Evolutionary conservation across 1,140 invertebrate genomes (phyloP), one percentile per base, ranked within the genome.

Genomic region (Portunus trituberculatus): DNA sequence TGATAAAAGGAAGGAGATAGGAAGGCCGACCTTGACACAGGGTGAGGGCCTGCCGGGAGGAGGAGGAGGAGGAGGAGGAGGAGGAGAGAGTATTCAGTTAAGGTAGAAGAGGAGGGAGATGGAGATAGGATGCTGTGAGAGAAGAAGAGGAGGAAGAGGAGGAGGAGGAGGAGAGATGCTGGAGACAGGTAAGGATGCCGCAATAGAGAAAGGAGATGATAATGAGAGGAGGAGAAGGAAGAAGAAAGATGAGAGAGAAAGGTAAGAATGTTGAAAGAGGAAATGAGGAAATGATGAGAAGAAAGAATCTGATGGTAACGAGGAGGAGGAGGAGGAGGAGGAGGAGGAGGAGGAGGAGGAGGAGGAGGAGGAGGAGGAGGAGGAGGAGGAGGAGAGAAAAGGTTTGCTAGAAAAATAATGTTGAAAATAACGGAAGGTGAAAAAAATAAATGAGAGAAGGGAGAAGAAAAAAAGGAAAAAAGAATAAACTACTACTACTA

Each of bases 1-100:
- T 25, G 89, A 52, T 14, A 28, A 16, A 52, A 16, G 48, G 89
- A 91, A 31, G 48, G 46, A 52, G 89, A 52, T 14, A 52, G 89
- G 46, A 31, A 28, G 89, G 28, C 14, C 28, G 32, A 52, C 83
- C 31, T 28, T 86, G 83, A 32, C 28, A 32, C 10, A 86, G 83
- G 83, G 31, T 29, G 83, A 86, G 83, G 83, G 28, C 8, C 28
- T 31, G 86, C 4, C 16, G 31, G 10, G 89, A 46, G 46, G 89
- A 46, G 89, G 45, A 45, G 45, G 39, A 45, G 45, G 46, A 52
- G 89, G 46, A 28, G 45, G 48, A 46, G 46, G 28, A 52, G 31
- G 86, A 87, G 86, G 31, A 32, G 31, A 86, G 31, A 86, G 83
- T n/a, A 25, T 25, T 86, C 83, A 86, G 83, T 86, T 86, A n/a